These are phyloP conservation scores for Paramisgurnus dabryanus DNA, from an alignment of 2,113 vertebrate species.

Conservation along the genomic window DNA sequence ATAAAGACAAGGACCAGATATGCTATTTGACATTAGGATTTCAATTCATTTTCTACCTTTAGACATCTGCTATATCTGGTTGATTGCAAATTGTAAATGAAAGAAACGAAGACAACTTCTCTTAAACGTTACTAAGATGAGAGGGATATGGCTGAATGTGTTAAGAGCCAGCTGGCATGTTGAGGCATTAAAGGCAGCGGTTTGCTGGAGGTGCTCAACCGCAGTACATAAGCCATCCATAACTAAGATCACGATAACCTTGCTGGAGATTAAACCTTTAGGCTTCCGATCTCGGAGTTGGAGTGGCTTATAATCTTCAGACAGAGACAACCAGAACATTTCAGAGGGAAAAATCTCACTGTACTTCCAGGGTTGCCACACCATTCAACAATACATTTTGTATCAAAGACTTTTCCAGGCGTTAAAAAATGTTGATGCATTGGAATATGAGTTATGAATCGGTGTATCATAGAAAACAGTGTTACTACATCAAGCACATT, in stretches of 20 bases:
- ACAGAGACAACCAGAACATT: background rate
- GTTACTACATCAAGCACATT: too few relatives aligned
- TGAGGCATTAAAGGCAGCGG: conserved; percentile 66
- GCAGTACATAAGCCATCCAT: conserved; percentile 64
- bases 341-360: background rate
- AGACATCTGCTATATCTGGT: background rate
- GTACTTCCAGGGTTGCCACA: background rate
- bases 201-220: conserved; percentile 68
- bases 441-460: too few relatives aligned
- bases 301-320: conserved; percentile 3
- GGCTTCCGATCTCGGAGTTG: conserved; percentile 46
- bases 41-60: background rate
- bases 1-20: too few relatives aligned
- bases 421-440: too few relatives aligned
- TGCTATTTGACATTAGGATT: background rate
- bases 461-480: too few relatives aligned
- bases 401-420: too few relatives aligned
- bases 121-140: background rate
- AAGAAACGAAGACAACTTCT: background rate
- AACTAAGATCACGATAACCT: conserved; percentile 71
- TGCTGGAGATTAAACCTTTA: conserved; percentile 67
- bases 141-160: background rate
- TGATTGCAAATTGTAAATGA: background rate
- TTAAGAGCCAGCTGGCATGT: conserved; percentile 54
- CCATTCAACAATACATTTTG: background rate